A percentile compares a stretch with the other conserved stretches of the same genome.
Conservation (phyloP, 2,797 vertebrate genomes). For the Pagetopsis macropterus region DNA sequence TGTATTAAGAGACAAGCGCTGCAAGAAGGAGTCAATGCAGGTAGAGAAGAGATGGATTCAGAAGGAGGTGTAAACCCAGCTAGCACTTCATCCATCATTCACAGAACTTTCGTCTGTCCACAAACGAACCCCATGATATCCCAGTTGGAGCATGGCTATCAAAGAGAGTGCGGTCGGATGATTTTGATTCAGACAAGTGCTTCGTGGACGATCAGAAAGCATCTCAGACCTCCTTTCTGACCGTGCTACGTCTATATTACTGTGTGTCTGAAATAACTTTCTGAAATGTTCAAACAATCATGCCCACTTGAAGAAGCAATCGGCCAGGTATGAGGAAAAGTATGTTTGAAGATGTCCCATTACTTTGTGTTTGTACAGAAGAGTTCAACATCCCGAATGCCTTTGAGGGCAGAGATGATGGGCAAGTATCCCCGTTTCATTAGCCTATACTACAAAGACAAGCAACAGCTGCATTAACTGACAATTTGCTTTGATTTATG, state of each 20-base stretch:
- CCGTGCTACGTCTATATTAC: neutral
- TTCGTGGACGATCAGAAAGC: neutral
- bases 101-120: conserved; percentile 40
- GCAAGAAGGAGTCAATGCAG: conserved; percentile 14
- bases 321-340: neutral
- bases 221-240: conserved; percentile 13
- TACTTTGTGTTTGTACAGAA: neutral
- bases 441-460: neutral
- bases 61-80: conserved; percentile 14
- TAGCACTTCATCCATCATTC: conserved; percentile 43
- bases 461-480: conserved; percentile 2
- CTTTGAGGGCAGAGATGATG: conserved; percentile 6
- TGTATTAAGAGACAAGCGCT: conserved; percentile 39
- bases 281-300: conserved; percentile 12
- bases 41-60: conserved; percentile 27
- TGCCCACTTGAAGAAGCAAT: neutral
- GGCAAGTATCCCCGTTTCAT: neutral
- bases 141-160: conserved; percentile 8
- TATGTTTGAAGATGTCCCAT: conserved; percentile 2
- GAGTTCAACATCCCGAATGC: neutral
- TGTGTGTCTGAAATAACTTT: conserved; percentile 2
- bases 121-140: conserved; percentile 36
- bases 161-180: neutral
- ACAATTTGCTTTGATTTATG: conserved; percentile 48
- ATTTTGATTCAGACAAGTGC: conserved; percentile 12